A percentile compares a stretch with the other conserved stretches of the same genome.
These are phyloP conservation scores for Hoplodrina blanda DNA, from an alignment of 2,888 invertebrate genomes.

Conservation along the genomic window DNA sequence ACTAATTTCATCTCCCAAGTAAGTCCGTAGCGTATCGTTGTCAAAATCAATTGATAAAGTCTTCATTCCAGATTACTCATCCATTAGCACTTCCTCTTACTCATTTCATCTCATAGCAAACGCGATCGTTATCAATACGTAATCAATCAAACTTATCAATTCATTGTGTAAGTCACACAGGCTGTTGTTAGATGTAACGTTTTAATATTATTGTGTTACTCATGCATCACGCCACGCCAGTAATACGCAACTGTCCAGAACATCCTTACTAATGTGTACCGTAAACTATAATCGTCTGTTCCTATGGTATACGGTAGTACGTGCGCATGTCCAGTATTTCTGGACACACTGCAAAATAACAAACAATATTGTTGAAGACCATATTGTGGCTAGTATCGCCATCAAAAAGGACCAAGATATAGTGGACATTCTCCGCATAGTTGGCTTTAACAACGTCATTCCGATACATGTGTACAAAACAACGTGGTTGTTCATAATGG, in stretches of 20 bases:
- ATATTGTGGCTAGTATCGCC: not conserved
- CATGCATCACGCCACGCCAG: not conserved
- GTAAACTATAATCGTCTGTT: not conserved
- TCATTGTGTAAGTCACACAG: not conserved
- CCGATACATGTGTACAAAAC: not conserved
- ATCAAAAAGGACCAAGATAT: slow-evolving; percentile 13
- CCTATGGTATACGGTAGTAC: not conserved
- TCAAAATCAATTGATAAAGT: slow-evolving; percentile 24
- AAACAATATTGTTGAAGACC: not conserved
- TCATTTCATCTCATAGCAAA: not conserved
- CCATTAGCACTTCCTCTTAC: not conserved
- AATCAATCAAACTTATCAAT: slow-evolving; percentile 27
- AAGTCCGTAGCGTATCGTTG: not conserved
- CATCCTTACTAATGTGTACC: slow-evolving; percentile 14
- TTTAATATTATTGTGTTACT: slow-evolving; percentile 33
- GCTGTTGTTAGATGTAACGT: slow-evolving; percentile 1
- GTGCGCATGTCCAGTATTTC: slow-evolving; percentile 3
- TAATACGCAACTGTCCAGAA: slow-evolving; percentile 2
- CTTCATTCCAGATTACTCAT: slow-evolving; percentile 18
- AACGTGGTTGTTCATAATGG: slow-evolving; percentile 24
- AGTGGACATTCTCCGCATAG: slow-evolving; percentile 11
- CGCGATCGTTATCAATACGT: not conserved
- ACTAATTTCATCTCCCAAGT: slow-evolving; percentile 3
- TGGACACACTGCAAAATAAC: not conserved
- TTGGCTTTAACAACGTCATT: slow-evolving; percentile 33